Base-by-base conservation (phyloP, 2,888 invertebrate species). In the Epinotia nisella region DNA sequence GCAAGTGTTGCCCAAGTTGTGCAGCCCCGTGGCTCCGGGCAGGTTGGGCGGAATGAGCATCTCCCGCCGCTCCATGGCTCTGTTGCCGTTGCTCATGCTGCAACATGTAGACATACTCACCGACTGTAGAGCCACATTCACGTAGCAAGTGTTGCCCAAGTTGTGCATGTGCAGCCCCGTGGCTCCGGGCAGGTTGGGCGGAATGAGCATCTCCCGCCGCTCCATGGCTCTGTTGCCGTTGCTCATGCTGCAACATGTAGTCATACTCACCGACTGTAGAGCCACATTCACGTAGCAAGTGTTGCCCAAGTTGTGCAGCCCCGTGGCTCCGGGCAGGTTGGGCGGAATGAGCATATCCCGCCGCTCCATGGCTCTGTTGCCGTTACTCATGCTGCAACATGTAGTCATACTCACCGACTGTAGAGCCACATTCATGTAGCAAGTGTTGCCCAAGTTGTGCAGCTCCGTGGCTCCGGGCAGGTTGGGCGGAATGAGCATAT, bases 251-350 rank as follows among this genome's bases (percentile, higher is more conserved):
- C 19, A 51, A 58, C 3, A 35, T n/a, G n/a, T n/a, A n/a, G n/a
- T n/a, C n/a, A n/a, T n/a, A 17, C 29, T 64, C 17, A 64, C 49
- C 13, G 97, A 96, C 89, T 98, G 98, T 21, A 98, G 88, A 1
- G 98, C 98, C 0, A 98, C 97, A 90, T 98, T 98, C 97, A 98
- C 98, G 87, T 98, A 98, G 90, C 98, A 98, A 0, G 98, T 98
- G 90, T 98, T 98, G 66, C 98, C 98, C 56, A 98, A 94, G 89
- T 98, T 98, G 89, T 98, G 98, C 41, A 98, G 94, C 0, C 98
- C 98, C 0, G 98, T 98, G 19, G 98, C 97, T 59, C 98, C 98
- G 77, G 90, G 86, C 81, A 92, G 75, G 81, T 91, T 86, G 55
- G 93, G 90, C 68, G 91, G 88, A 1, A 86, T 78, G 70, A 92